These are phyloP conservation scores for Mythimna pallens DNA, from an alignment of 2,888 invertebrate species.

Conservation along the genomic window DNA sequence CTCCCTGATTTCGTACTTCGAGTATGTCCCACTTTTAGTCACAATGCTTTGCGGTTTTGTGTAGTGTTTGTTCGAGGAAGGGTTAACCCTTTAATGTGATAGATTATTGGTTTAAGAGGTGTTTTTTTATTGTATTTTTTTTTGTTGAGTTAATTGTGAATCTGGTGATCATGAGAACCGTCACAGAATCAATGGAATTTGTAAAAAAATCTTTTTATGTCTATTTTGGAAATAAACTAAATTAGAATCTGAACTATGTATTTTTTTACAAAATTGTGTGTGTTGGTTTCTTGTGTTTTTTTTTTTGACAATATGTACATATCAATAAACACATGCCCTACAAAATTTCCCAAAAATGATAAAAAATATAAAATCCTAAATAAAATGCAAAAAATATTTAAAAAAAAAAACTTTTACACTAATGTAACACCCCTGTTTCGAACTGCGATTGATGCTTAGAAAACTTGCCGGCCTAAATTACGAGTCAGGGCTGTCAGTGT, in stretches of 20 bases:
- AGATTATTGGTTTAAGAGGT: not conserved
- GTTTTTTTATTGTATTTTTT: not conserved
- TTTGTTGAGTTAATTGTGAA: not conserved
- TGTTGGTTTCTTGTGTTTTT: too few species aligned
- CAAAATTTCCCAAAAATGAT: not conserved
- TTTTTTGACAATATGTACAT: not conserved
- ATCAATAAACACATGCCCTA: not conserved
- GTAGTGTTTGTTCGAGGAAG: conserved; percentile 46
- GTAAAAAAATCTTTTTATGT: too few species aligned
- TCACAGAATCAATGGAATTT: not conserved
- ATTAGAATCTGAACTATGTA: not conserved
- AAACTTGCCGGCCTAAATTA: conserved; percentile 62
- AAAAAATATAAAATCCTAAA: not conserved
- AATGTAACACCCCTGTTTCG: conserved; percentile 45
- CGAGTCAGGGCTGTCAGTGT: conserved; percentile 67
- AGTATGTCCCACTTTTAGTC: conserved; percentile 82
- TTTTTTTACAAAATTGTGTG: too few species aligned
- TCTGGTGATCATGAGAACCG: not conserved
- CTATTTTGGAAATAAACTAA: too few species aligned
- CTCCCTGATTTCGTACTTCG: conserved; percentile 78
- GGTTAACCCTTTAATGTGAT: conserved; percentile 35
- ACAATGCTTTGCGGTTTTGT: conserved; percentile 70
- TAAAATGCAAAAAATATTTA: not conserved
- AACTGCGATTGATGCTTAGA: conserved; percentile 56
- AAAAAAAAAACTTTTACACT: not conserved